These are phyloP conservation scores for Rhopilema esculentum DNA, from an alignment of 30 jellyfish, hydroid and myxozoan species.

Conservation along the genomic window DNA sequence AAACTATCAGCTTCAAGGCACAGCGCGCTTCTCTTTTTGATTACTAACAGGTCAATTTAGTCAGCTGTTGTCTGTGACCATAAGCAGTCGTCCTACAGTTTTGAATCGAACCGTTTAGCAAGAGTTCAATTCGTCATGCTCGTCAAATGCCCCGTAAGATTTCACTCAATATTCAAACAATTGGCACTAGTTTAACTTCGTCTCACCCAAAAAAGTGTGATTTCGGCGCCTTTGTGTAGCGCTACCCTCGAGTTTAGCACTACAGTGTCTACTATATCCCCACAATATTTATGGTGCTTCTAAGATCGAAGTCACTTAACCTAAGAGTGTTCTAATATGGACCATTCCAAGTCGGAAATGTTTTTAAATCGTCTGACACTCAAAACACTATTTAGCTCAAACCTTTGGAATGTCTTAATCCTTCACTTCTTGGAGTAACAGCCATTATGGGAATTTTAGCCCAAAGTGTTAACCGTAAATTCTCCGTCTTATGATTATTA, in stretches of 20 bases:
- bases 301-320: neutral
- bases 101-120: neutral
- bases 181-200: conserved; percentile 14
- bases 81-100: neutral
- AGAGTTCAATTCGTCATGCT: neutral
- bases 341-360: conserved; percentile 18
- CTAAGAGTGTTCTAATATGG: conserved; percentile 12
- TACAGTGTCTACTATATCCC: neutral
- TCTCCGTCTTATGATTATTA: neutral
- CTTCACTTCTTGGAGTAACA: neutral
- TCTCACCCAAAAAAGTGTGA: neutral
- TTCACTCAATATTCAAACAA: conserved; percentile 1
- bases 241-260: neutral
- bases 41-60: neutral
- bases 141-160: neutral
- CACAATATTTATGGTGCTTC: neutral
- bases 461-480: neutral
- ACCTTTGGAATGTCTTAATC: neutral
- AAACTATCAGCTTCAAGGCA: neutral
- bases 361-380: neutral
- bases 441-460: neutral
- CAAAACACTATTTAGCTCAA: neutral
- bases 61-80: neutral
- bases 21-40: conserved; percentile 7
- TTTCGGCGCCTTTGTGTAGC: neutral